phyloP scores from a whole-genome alignment of 2,797 vertebrate genomes.

The Myripristis jacobus region DNA sequence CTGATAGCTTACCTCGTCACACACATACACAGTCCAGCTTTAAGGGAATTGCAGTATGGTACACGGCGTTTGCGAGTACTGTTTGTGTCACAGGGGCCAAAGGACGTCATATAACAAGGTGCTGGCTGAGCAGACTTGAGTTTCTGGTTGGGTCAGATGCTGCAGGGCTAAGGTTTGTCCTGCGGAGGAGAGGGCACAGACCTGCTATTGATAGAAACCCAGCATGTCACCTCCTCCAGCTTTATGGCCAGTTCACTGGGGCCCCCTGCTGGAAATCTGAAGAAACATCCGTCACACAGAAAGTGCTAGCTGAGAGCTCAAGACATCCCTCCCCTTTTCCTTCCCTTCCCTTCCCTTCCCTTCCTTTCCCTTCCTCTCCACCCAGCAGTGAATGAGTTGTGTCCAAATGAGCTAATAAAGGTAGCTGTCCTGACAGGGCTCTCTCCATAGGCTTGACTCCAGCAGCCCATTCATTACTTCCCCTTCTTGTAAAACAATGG shows the following conservation, averaged over 20 bases:
- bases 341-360: not conserved
- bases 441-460: constrained; percentile 53
- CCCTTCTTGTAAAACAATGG: constrained; percentile 79
- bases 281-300: constrained; percentile 5
- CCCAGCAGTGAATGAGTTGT: constrained; percentile 64
- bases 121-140: not conserved
- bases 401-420: constrained; percentile 74
- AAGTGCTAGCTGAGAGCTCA: constrained; percentile 3
- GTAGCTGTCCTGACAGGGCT: constrained; percentile 45
- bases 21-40: constrained; percentile 1
- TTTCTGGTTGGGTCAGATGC: constrained; percentile 4
- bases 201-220: constrained; percentile 1
- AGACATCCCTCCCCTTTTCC: not conserved
- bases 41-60: constrained; percentile 11
- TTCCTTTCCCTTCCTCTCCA: too few species aligned
- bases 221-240: not conserved
- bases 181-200: constrained; percentile 26
- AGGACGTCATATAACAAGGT: not conserved
- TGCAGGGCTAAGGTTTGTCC: constrained; percentile 26
- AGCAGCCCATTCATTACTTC: constrained; percentile 68
- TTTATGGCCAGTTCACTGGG: constrained; percentile 57
- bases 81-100: constrained; percentile 18
- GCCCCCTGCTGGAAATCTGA: constrained; percentile 76
- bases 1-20: constrained; percentile 23
- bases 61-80: not conserved